Evolutionary conservation across 2,888 invertebrate genomes (phyloP), one percentile per base, ranked within the genome.

Genomic region (Drosophila fungiperda): DNA sequence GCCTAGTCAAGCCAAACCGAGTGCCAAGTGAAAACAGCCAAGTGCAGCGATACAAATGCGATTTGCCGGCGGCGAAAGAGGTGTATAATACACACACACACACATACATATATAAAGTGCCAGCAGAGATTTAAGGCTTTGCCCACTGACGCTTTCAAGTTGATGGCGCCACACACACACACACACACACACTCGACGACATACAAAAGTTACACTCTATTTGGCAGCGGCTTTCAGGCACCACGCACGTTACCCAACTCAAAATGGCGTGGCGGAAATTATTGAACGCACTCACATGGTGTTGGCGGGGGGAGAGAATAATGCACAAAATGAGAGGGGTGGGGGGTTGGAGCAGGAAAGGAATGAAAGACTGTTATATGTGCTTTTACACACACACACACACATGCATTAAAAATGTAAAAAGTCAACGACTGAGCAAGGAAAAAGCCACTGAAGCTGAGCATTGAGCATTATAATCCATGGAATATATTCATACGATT

Each of bases 401-500:
- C 49, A 54, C 26, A 23, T 15, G 38, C 84, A 86, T 85, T 85
- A 88, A 86, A 88, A 88, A 85, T 88, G 87, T 80, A 76, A 83
- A 85, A 83, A 88, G 85, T 85, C 85, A 88, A 85, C 88, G 81
- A 86, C 79, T 79, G 77, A 74, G 78, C 81, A 81, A 75, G 77
- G 72, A 85, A 88, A 76, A 83, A 77, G 85, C 87, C 84, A 85
- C 84, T 86, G 87, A 76, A 86, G 82, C 83, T 77, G 74, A 69
- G 73, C 67, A 72, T 65, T 81, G 83, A 81, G 81, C 78, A 80
- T 75, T 86, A 85, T 86, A 83, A 88, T 75, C 75, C 77, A 69
- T 71, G 68, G 86, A 89, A 89, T 89, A 82, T 89, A 86, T 89
- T 89, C 87, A 86, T 86, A 65, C 76, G 87, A 89, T 89, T 84